Base-by-base conservation (phyloP, 1,140 invertebrate genomes). In the Drosophila athabasca region DNA sequence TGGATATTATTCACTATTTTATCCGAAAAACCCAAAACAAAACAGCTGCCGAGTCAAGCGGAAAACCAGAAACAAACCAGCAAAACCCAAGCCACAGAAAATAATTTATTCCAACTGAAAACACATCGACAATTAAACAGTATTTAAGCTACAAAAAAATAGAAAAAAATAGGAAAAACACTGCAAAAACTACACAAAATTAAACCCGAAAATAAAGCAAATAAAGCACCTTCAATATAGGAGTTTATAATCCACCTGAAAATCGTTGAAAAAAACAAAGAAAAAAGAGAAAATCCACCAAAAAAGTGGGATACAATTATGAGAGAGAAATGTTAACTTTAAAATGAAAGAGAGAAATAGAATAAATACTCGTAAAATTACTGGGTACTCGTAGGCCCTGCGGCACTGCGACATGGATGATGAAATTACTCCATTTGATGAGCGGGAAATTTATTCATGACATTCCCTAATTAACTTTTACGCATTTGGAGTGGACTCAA, bases 401-500 rank as follows among this genome's bases (percentile, higher is more conserved):
- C 62, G 46, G 54, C 15, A 35, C 17, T 19, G 17, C 17, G 17
- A 60, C 35, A 52, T 52, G 52, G 46, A 9, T 17, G 17, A 44
- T 50, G 39, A 58, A 60, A 76, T 61, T 52, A 62, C 69, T 70
- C 69, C 64, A 70, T 43, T 13, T 39, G 35, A 13, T 39, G 35
- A 13, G 35, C 11, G 13, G 62, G 19, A 62, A 65, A 73, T 64
- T 67, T 70, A 71, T 81, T 76, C 66, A 71, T 50, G 58, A 41
- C 75, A 46, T 60, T 66, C 77, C 57, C 70, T 83, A 83, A 83
- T 83, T 82, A 83, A 71, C 74, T 82, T 82, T 83, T 50, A 59
- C 57, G 73, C 68, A 83, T 57, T 66, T 35, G 78, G 45, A 26
- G 29, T 19, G 54, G 31, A 48, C 62, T 65, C 41, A 57, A 73